Evolutionary conservation across 1,140 invertebrate genomes (phyloP).

Genomic region (Macrosteles quadrilineatus): DNA sequence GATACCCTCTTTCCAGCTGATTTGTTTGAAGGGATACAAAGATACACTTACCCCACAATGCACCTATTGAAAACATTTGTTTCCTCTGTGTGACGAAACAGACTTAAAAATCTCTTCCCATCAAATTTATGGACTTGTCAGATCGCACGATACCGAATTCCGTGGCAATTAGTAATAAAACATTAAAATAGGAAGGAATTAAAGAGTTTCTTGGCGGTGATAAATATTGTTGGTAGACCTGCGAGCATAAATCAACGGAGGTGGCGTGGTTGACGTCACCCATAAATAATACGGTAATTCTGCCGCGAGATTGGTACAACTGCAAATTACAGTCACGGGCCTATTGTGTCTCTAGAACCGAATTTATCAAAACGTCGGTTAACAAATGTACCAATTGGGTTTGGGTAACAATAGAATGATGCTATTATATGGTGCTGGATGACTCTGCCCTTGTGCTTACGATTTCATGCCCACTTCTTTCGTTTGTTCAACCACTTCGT

Average conservation of each 20-base stretch:
- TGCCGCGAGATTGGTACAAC: constrained; percentile 14
- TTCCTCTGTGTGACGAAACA: no score
- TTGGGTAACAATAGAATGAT: constrained; percentile 11
- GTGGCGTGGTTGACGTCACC: constrained; percentile 19
- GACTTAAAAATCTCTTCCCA: no score
- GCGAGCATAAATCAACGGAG: constrained; percentile 6
- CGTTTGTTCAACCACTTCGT: no score
- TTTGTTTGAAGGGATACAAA: no score
- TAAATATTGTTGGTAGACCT: constrained; percentile 9
- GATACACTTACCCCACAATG: no score
- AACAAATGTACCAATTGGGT: constrained; percentile 13
- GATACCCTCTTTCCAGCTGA: no score
- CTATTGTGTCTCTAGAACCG: constrained; percentile 15
- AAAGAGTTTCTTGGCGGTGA: constrained; percentile 3
- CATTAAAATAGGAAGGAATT: constrained; percentile 14
- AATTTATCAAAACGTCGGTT: constrained; percentile 14
- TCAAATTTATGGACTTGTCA: no score
- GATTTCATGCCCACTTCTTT: no score
- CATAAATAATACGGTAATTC: constrained; percentile 27
- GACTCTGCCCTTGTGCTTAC: no score
- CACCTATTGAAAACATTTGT: no score
- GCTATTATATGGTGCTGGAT: neutral
- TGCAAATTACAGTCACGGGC: constrained; percentile 21
- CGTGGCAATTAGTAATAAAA: neutral
- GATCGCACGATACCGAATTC: no score